Conservation (phyloP, 2,113 vertebrate species). For the Tor tambroides region DNA sequence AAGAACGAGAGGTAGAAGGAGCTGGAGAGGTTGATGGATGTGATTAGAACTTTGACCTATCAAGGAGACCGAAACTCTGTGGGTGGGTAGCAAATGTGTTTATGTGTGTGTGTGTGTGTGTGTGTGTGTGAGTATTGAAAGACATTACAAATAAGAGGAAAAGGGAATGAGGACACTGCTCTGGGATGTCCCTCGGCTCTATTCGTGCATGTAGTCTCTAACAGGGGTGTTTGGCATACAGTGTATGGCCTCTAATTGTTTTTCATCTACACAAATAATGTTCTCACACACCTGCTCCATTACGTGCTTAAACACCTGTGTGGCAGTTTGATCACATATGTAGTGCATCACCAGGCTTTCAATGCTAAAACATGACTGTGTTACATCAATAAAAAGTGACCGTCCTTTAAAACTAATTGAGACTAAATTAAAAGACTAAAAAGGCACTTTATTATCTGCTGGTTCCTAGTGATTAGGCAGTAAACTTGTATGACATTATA, state of each 20-base stretch:
- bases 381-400: not conserved
- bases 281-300: constrained; percentile 33
- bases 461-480: not conserved
- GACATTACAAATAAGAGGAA: constrained; percentile 14
- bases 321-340: constrained; percentile 8
- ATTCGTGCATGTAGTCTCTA: not conserved
- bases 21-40: constrained; percentile 45
- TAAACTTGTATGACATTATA: not conserved
- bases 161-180: not conserved
- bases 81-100: not conserved
- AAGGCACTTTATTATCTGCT: not conserved
- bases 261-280: not conserved
- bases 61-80: constrained; percentile 27
- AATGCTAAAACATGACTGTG: not conserved
- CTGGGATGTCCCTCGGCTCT: not conserved
- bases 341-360: not conserved
- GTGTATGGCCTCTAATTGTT: constrained; percentile 23
- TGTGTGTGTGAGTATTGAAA: not conserved
- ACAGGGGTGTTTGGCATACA: not conserved
- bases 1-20: not conserved
- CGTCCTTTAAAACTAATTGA: not conserved
- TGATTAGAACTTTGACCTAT: constrained; percentile 37
- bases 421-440: not conserved
- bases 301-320: constrained; percentile 15
- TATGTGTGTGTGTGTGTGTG: not conserved